Conservation (phyloP, 2,113 vertebrate species). For the Microtus oregoni region DNA sequence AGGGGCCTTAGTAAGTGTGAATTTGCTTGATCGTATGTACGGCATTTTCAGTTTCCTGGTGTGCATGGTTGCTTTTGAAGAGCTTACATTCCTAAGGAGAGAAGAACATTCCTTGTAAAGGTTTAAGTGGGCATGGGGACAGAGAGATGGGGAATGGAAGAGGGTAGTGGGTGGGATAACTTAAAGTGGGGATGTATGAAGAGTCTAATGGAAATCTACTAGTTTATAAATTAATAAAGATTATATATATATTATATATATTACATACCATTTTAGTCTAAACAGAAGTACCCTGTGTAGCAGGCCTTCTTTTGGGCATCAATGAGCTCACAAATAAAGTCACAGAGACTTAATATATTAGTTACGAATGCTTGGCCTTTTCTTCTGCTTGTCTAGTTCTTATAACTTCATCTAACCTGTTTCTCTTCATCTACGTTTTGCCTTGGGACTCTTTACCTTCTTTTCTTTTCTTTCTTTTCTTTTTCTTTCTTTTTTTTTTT, state of each 20-base stretch:
- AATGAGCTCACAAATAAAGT: not conserved
- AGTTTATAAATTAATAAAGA: not conserved
- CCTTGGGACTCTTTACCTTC: not conserved
- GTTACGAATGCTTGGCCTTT: not conserved
- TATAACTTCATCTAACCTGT: not conserved
- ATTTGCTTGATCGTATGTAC: not conserved
- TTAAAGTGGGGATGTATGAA: not conserved
- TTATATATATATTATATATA: not conserved
- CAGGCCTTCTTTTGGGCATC: too few relatives aligned
- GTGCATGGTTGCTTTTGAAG: not conserved
- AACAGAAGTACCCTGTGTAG: not conserved
- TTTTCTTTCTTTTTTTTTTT: too few relatives aligned
- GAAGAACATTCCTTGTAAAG: not conserved
- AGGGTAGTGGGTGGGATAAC: not conserved
- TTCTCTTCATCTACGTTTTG: not conserved
- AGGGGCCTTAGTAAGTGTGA: not conserved
- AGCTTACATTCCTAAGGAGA: not conserved
- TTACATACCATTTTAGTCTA: not conserved
- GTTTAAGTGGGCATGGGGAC: not conserved
- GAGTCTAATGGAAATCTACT: not conserved
- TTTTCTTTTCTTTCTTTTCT: too few relatives aligned
- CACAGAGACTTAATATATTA: not conserved
- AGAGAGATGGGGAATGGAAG: too few relatives aligned
- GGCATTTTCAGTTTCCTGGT: not conserved
- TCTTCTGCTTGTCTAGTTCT: not conserved